Base-by-base conservation (phyloP, 2,888 invertebrate species). In the Drepanosiphum platanoidis region DNA sequence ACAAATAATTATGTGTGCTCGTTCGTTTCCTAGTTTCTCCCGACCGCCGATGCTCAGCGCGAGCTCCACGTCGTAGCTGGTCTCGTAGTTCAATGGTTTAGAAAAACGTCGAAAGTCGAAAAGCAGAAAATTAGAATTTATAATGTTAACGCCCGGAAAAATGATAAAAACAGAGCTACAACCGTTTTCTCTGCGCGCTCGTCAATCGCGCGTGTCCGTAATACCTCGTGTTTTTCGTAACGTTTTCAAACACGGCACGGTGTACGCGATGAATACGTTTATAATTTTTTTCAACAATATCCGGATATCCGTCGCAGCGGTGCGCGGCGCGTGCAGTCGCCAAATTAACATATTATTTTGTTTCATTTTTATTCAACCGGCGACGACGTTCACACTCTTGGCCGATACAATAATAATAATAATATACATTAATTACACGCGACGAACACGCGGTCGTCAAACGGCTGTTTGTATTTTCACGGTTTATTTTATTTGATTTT, bases 181-280 rank as follows among this genome's bases (percentile, higher is more conserved):
- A 1, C 5, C 15, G n/a, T 22, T n/a, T 61, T 13, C 4, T 32
- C 15, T 66, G 13, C n/a, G n/a, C 18, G 39, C 39, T 39, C 9
- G 39, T 39, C 5, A 39, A 39, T 39, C 39, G 39, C 9, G 9
- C 39, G 64, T 27, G 9, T 11, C 0, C 3, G 30, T 64, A 13
- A 27, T 27, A 39, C 4, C 22, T 64, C 22, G 52, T 0, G 52
- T 22, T 34, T 80, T 79, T 52, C 27, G 42, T 52, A 34, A n/a
- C n/a, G 22, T 61, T 79, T 79, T 79, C n/a, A 34, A 42, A 34
- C 34, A 52, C 7, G 46, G 52, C 34, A 27, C n/a, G n/a, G n/a
- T n/a, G n/a, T n/a, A 34, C 79, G 9, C 68, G 52, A 68, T 68
- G 79, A 70, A 68, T 80, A 68, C 64, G 64, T 77, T 79, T 68